Conservation (phyloP, 1,140 invertebrate genomes). For the Plutomurus gul region DNA sequence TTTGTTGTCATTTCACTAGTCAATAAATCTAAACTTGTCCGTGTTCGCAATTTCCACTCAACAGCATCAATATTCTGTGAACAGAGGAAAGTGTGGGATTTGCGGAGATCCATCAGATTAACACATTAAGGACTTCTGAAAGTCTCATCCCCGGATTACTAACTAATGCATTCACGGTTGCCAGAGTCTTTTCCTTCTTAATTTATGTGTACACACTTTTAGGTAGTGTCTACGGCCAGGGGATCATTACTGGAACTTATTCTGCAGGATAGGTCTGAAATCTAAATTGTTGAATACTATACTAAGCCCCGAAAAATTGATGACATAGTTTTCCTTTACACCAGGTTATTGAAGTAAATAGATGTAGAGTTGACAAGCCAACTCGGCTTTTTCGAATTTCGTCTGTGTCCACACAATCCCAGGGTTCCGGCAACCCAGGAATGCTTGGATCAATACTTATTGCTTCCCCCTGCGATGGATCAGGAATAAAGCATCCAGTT, state of each 20-base stretch:
- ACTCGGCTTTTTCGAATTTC: constrained; percentile 56
- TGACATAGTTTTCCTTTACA: background rate
- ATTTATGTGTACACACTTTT: background rate
- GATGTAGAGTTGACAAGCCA: constrained; percentile 60
- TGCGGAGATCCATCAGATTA: constrained; percentile 40
- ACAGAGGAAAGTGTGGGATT: constrained; percentile 46
- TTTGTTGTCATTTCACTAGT: too few species aligned
- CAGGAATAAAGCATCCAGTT: constrained; percentile 44
- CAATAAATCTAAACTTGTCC: too few species aligned
- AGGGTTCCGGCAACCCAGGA: constrained; percentile 54
- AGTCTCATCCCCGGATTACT: too few species aligned
- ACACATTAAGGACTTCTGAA: constrained; percentile 59
- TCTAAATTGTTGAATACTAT: background rate
- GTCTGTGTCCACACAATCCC: constrained; percentile 58
- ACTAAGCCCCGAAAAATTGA: background rate
- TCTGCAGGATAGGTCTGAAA: constrained; percentile 50
- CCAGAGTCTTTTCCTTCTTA: background rate
- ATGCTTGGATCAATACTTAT: constrained; percentile 56
- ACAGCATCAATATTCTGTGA: constrained; percentile 26
- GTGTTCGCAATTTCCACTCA: too few species aligned
- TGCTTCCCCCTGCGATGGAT: constrained; percentile 51
- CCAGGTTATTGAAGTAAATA: constrained; percentile 37
- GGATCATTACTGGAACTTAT: constrained; percentile 55
- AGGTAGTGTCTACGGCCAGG: constrained; percentile 58
- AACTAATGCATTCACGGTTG: too few species aligned